These are phyloP conservation scores for Mus minutoides DNA, from an alignment of 2,797 vertebrate genomes.

Conservation along the genomic window DNA sequence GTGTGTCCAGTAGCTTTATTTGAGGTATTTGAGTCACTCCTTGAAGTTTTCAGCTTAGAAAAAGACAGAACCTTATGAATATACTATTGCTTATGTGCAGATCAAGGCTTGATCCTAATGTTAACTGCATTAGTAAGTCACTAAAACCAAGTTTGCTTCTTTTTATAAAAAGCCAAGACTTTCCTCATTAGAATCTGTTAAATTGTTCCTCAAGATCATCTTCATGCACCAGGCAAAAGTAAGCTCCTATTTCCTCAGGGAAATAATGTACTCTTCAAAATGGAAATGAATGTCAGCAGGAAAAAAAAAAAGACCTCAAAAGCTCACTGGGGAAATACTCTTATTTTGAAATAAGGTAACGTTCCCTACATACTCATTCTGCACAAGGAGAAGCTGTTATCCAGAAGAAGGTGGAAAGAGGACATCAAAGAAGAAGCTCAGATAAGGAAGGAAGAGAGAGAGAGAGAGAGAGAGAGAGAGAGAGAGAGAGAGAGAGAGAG, in stretches of 20 bases:
- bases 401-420: not conserved
- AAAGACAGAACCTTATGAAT: not conserved
- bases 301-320: constrained; percentile 23
- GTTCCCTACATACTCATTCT: not conserved
- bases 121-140: not conserved
- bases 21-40: not conserved
- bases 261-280: constrained; percentile 27
- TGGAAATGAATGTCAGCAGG: not conserved
- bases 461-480: too few relatives aligned
- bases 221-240: not conserved
- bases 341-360: not conserved
- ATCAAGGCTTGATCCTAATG: constrained; percentile 28
- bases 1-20: not conserved
- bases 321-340: not conserved
- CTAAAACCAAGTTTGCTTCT: not conserved
- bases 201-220: not conserved
- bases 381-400: not conserved
- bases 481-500: too few relatives aligned
- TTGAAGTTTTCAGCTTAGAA: constrained; percentile 3
- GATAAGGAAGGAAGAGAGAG: not conserved
- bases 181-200: constrained; percentile 30
- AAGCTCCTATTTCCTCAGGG: not conserved
- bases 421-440: constrained; percentile 34
- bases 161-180: not conserved
- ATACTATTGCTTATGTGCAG: not conserved